These are phyloP conservation scores for Troides aeacus DNA, from an alignment of 2,888 invertebrate species.

Conservation along the genomic window DNA sequence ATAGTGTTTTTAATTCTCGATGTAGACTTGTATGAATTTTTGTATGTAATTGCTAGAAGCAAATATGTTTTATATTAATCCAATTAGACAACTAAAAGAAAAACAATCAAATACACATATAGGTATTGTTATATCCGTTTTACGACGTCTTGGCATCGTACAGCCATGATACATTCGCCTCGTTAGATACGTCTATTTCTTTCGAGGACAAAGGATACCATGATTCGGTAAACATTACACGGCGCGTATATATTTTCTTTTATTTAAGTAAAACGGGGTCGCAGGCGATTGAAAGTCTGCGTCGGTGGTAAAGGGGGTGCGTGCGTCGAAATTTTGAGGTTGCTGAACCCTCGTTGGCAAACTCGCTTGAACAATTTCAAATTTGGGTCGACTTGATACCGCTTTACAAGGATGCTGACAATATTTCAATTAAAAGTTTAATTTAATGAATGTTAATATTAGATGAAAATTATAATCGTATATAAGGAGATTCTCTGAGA, in stretches of 20 bases:
- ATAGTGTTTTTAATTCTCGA: too few relatives aligned
- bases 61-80: neutral
- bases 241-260: slow-evolving; percentile 40
- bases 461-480: neutral
- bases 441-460: neutral
- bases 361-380: slow-evolving; percentile 14
- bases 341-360: slow-evolving; percentile 42
- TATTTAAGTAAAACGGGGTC: slow-evolving; percentile 57
- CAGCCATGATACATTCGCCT: slow-evolving; percentile 19
- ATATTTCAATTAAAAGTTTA: slow-evolving; percentile 1
- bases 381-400: slow-evolving; percentile 8
- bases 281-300: slow-evolving; percentile 44
- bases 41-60: neutral
- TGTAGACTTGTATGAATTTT: neutral
- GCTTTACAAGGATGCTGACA: slow-evolving; percentile 1
- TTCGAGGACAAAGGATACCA: slow-evolving; percentile 18
- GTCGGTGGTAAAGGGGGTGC: slow-evolving; percentile 46
- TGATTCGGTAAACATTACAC: slow-evolving; percentile 30
- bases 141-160: slow-evolving; percentile 13
- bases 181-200: slow-evolving; percentile 18
- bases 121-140: slow-evolving; percentile 10
- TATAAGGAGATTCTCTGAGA: too few relatives aligned
- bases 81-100: neutral
- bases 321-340: slow-evolving; percentile 49
- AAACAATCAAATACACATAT: neutral